phyloP scores from a whole-genome alignment of 2,888 invertebrate genomes.

The Crepidodera aurea region DNA sequence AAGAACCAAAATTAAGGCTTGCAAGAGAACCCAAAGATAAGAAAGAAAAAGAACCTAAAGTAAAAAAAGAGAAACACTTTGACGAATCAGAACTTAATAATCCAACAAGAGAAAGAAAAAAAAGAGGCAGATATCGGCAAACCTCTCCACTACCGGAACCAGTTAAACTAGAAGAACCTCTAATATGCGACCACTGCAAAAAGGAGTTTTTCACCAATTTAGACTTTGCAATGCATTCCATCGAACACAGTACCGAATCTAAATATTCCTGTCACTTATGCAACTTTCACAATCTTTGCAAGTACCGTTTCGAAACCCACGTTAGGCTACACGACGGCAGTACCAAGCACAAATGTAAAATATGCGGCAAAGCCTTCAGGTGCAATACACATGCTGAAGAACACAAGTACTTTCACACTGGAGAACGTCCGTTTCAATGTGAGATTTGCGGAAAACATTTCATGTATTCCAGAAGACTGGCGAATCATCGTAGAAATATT shows the following conservation, averaged over 20 bases:
- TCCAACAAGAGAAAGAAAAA: slow-evolving; percentile 6
- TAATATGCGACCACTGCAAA: slow-evolving; percentile 20
- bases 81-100: not conserved
- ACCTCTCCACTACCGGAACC: slow-evolving; percentile 26
- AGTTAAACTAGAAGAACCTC: slow-evolving; percentile 26
- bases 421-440: slow-evolving; percentile 57
- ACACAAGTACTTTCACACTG: slow-evolving; percentile 63
- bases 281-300: slow-evolving; percentile 46
- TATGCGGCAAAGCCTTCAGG: slow-evolving; percentile 49
- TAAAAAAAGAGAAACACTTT: not conserved
- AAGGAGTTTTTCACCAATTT: slow-evolving; percentile 24
- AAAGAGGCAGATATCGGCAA: slow-evolving; percentile 4
- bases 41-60: not conserved
- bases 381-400: slow-evolving; percentile 64
- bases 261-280: slow-evolving; percentile 38
- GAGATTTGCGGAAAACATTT: slow-evolving; percentile 62
- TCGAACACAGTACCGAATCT: slow-evolving; percentile 29
- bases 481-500: slow-evolving; percentile 62
- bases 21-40: not conserved
- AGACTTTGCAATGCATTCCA: slow-evolving; percentile 35
- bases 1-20: not conserved
- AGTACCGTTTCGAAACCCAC: slow-evolving; percentile 55
- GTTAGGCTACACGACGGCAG: slow-evolving; percentile 55
- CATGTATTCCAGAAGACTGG: slow-evolving; percentile 64
- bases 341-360: slow-evolving; percentile 47